Base-by-base conservation (phyloP, 92 coral and sea anemone genomes). In the Porites cylindrica region DNA sequence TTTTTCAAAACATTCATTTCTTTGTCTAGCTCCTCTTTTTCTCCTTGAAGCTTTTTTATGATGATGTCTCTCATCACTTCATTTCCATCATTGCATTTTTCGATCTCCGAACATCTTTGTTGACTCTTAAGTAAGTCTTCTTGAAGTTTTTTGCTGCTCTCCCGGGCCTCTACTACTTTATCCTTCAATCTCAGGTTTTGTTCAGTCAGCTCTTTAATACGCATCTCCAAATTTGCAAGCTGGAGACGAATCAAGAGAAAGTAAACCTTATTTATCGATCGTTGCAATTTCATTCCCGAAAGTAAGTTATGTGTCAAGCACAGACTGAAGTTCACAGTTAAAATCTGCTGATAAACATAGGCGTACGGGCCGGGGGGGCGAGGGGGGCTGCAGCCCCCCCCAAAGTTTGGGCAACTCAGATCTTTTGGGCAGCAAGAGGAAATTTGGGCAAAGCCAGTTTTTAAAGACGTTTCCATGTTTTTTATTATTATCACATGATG, bases 111-210 rank as follows among this genome's bases (percentile, higher is more conserved):
- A 50, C 71, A 73, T 51, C 72, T 83, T 51, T 74, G 8, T 20
- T 72, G 81, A 23, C 80, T 75, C 47, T 10, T 47, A 7, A 83
- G 52, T 18, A 83, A 16, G 7, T 73, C 87, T 13, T 75, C 60
- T 50, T 83, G 73, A 53, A 59, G 47, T 65, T 52, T 74, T 64
- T 75, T 62, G 19, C 87, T 61, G 10, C n/a, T 64, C 16, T 83
- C 81, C 47, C 64, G 80, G 7, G 19, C 72, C 80, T 75, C 87
- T 10, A 62, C 51, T 12, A 83, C 63, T 83, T 83, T 51, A 75
- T 83, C 87, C 53, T 75, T 83, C 51, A 83, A 71, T 62, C 70
- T 74, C 66, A 74, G 17, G 2, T 83, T 83, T 53, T 83, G 87
- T 73, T 83, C 87, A 2, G 73, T 62, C 12, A 83, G 81, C 52